phyloP scores from a whole-genome alignment of 1,140 invertebrate genomes.

The Drosophila gunungcola region DNA sequence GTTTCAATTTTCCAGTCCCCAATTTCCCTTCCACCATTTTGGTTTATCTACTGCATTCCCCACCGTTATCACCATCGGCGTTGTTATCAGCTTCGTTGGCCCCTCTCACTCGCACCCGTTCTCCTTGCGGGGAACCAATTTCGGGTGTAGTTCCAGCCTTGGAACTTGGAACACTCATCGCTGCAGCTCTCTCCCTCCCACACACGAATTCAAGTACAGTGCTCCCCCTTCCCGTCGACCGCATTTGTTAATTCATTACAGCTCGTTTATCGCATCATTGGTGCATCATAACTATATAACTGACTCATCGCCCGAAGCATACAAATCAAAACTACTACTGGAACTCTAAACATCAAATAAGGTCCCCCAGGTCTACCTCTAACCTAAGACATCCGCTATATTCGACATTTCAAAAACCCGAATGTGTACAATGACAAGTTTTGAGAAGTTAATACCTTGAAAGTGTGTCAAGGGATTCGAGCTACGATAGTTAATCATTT shows the following conservation, averaged over 20 bases:
- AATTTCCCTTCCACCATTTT: conserved; percentile 49
- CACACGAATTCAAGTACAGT: conserved; percentile 12
- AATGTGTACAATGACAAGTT: not conserved
- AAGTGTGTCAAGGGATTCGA: not conserved
- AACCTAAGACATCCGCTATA: not conserved
- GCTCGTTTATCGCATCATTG: conserved; percentile 74
- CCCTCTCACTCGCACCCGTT: conserved; percentile 18
- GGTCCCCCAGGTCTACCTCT: not conserved
- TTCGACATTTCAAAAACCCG: not conserved
- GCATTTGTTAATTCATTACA: conserved; percentile 58
- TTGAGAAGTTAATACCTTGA: not conserved
- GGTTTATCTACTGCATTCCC: conserved; percentile 47
- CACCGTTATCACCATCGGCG: conserved; percentile 58
- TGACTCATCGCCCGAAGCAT: conserved; percentile 53
- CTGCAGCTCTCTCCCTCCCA: conserved; percentile 15
- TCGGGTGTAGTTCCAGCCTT: conserved; percentile 56
- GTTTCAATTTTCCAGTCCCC: conserved; percentile 81
- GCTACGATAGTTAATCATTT: not conserved
- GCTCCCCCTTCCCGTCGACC: not conserved
- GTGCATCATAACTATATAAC: conserved; percentile 48
- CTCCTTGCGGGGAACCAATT: conserved; percentile 14
- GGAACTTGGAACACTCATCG: conserved; percentile 52
- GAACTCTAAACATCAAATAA: too few species aligned
- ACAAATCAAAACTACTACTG: not conserved
- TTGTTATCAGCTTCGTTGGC: conserved; percentile 55